These are phyloP conservation scores for Diuraphis noxia DNA, from an alignment of 1,140 invertebrate species.

Conservation along the genomic window DNA sequence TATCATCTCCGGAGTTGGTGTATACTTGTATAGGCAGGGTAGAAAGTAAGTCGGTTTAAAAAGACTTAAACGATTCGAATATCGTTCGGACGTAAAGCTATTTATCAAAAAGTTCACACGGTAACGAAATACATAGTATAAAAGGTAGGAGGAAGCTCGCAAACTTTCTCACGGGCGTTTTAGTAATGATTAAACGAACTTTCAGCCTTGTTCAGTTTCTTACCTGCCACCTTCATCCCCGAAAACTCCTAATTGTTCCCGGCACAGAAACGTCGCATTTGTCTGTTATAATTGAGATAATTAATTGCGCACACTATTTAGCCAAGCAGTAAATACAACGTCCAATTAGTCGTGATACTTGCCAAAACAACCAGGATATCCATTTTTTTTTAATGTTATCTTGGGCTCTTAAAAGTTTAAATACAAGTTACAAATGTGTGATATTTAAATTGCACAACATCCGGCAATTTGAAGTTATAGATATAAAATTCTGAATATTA, in stretches of 20 bases:
- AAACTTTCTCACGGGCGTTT: constrained; percentile 48
- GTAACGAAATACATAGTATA: neutral
- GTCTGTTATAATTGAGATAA: constrained; percentile 42
- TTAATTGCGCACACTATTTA: constrained; percentile 26
- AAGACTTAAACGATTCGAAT: constrained; percentile 49
- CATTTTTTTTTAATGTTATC: neutral
- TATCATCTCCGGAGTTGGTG: neutral
- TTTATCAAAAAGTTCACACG: constrained; percentile 49
- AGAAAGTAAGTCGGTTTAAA: constrained; percentile 32
- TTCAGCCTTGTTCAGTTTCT: constrained; percentile 41
- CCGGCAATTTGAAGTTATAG: neutral
- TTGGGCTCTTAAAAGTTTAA: neutral
- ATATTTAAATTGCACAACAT: neutral
- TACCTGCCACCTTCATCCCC: constrained; percentile 33
- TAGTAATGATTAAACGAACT: constrained; percentile 52
- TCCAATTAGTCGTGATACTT: constrained; percentile 29
- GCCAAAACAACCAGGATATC: neutral
- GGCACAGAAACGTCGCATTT: constrained; percentile 3
- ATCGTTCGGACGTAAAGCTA: constrained; percentile 50
- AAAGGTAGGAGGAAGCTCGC: neutral
- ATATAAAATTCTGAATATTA: neutral
- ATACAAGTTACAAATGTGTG: neutral
- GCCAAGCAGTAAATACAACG: neutral
- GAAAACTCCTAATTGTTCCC: constrained; percentile 41
- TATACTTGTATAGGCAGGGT: too few relatives aligned